Base-by-base conservation (phyloP, 2,888 invertebrate species). In the Andrena fulva region DNA sequence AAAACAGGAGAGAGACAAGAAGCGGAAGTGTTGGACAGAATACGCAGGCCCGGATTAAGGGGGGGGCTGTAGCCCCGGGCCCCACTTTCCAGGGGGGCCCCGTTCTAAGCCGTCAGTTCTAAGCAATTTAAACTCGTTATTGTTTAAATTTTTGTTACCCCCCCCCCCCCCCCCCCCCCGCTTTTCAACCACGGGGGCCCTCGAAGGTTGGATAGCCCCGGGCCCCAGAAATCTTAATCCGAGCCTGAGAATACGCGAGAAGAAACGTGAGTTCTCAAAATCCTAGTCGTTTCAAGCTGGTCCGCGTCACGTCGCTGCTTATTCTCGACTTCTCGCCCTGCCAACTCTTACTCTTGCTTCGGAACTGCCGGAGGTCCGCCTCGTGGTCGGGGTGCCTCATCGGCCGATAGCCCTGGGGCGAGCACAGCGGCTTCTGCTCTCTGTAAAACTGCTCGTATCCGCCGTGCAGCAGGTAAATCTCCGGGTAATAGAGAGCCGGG, bases 381-480 rank as follows among this genome's bases (percentile, higher is more conserved):
- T 96, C 95, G 92, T 97, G 97, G 68, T 96, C 95, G 0, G 98
- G 97, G 93, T 99, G 97, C 81, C 96, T 92, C 99, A 99, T 99
- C 73, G 97, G 97, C 52, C 96, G 96, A 94, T 99, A 98, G 0
- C 95, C 95, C 64, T 95, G 94, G 0, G 98, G 98, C 48, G 95
- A 96, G 91, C 98, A 97, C 66, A 97, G 94, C 0, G 95, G 94
- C 31, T 96, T 94, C 91, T 96, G 96, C 0, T 95, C 94, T 87
- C 96, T 95, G 93, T 95, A 98, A 95, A 99, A 99, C 42, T 95
- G 95, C 91, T 97, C 97, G 94, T 98, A 98, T 56, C 98, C 98
- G 1, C 98, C 98, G 91, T 98, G 97, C 31, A 99, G 95, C 1
- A 99, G 95, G 94, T 99, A 99, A 2, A 99, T 95, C 94, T 99